phyloP scores from a whole-genome alignment of 2,113 vertebrate genomes.

The Laterallus jamaicensis region DNA sequence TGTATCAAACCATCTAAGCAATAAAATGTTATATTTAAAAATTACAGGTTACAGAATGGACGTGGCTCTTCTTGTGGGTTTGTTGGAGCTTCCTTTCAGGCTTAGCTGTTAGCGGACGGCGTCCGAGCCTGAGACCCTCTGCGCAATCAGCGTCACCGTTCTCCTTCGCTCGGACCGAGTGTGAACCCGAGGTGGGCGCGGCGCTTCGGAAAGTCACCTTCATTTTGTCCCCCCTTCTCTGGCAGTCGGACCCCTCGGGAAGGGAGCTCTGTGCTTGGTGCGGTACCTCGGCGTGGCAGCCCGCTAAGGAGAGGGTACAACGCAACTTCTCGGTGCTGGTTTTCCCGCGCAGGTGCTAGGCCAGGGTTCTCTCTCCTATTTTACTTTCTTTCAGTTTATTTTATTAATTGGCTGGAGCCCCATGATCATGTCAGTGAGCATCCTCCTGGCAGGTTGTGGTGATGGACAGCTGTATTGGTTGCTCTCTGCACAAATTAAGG shows the following conservation, averaged over 20 bases:
- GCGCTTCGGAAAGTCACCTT: not conserved
- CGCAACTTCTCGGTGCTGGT: not conserved
- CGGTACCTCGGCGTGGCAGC: not conserved
- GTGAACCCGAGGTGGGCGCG: not conserved
- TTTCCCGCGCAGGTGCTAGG: not conserved
- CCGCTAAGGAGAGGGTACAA: not conserved
- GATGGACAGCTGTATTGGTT: not conserved
- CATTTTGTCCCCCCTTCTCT: rapidly evolving
- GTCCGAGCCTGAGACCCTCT: rapidly evolving
- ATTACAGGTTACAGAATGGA: slow-evolving; percentile 33
- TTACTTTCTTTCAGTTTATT: no score
- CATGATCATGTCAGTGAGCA: rapidly evolving
- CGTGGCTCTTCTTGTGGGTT: slow-evolving; percentile 42
- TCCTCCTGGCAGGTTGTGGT: not conserved
- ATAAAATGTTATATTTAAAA: slow-evolving; percentile 96
- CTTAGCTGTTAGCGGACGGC: not conserved
- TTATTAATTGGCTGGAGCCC: not conserved
- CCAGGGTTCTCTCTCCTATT: not conserved
- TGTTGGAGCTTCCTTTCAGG: not conserved
- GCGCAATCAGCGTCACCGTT: not conserved
- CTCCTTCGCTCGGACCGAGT: not conserved
- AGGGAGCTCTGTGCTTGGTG: rapidly evolving
- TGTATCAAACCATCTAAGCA: slow-evolving; percentile 96
- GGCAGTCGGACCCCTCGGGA: not conserved
- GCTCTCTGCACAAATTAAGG: not conserved